These are phyloP conservation scores for Pterocles orientalis DNA, from an alignment of 2,113 vertebrate genomes.

Conservation along the genomic window DNA sequence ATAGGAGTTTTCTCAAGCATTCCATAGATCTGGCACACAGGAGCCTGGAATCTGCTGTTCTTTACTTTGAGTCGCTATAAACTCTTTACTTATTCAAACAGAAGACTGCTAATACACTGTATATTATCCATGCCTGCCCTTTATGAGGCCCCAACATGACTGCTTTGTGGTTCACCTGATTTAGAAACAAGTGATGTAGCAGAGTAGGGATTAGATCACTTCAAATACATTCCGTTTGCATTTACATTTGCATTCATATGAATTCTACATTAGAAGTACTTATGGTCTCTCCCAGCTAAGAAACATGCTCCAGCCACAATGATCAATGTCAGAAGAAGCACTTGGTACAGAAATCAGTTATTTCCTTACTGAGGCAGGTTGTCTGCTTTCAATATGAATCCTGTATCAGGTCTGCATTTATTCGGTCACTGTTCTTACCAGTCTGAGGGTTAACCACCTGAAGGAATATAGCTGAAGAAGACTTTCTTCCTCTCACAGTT, in stretches of 20 bases:
- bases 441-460: not conserved
- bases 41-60: not conserved
- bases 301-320: not conserved
- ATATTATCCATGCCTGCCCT: not conserved
- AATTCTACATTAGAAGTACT: not conserved
- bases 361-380: not conserved
- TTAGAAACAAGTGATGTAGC: not conserved
- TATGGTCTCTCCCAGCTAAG: not conserved
- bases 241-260: not conserved
- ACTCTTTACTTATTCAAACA: not conserved
- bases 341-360: not conserved
- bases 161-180: not conserved
- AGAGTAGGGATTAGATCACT: not conserved
- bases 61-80: not conserved
- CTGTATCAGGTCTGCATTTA: not conserved
- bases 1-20: not conserved
- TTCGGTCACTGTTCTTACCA: not conserved
- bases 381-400: not conserved
- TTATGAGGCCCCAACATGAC: not conserved
- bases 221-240: not conserved
- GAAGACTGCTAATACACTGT: not conserved
- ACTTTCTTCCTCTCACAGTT: not conserved
- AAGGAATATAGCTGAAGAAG: not conserved
- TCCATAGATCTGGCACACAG: not conserved
- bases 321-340: not conserved